Conservation (phyloP, 37 sponge, comb jelly and placozoan species). For the Cliona cf. orientalis region DNA sequence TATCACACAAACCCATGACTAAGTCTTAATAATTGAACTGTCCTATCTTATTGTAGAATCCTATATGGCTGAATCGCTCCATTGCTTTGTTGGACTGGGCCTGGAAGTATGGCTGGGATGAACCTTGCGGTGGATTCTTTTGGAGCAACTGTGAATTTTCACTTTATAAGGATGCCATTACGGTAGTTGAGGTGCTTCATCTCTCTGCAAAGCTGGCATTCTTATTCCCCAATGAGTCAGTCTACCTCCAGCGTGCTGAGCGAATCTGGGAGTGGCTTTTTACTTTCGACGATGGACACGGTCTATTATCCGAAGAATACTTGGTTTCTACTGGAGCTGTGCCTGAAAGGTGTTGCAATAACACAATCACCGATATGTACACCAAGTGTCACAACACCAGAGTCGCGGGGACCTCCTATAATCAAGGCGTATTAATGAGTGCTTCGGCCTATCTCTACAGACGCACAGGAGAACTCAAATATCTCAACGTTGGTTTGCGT, state of each 20-base stretch:
- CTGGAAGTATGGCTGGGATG: conserved; percentile 42
- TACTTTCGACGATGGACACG: conserved; percentile 41
- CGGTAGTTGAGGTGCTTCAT: conserved; percentile 31
- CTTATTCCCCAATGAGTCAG: conserved; percentile 18
- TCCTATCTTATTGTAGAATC: conserved; percentile 29
- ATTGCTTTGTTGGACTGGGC: conserved; percentile 44
- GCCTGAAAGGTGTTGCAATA: conserved; percentile 46
- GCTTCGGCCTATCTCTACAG: conserved; percentile 44
- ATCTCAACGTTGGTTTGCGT: conserved; percentile 26
- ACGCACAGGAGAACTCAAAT: conserved; percentile 29
- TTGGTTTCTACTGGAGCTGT: conserved; percentile 38
- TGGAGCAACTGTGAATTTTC: conserved; percentile 8
- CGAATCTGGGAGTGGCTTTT: conserved; percentile 55
- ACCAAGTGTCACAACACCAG: conserved; percentile 7
- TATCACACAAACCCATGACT: too few relatives aligned
- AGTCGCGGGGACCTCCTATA: conserved; percentile 40
- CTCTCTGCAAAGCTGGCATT: conserved; percentile 31
- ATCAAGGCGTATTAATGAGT: conserved; percentile 49
- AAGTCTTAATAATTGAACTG: too few relatives aligned
- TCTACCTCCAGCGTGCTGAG: conserved; percentile 12
- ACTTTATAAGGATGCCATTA: conserved; percentile 30
- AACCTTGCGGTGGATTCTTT: conserved; percentile 50
- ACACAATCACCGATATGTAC: background rate
- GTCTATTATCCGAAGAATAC: conserved; percentile 25
- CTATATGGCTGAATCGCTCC: conserved; percentile 44